These are phyloP conservation scores for Rhincodon typus DNA, from an alignment of 2,797 vertebrate genomes.

Conservation along the genomic window DNA sequence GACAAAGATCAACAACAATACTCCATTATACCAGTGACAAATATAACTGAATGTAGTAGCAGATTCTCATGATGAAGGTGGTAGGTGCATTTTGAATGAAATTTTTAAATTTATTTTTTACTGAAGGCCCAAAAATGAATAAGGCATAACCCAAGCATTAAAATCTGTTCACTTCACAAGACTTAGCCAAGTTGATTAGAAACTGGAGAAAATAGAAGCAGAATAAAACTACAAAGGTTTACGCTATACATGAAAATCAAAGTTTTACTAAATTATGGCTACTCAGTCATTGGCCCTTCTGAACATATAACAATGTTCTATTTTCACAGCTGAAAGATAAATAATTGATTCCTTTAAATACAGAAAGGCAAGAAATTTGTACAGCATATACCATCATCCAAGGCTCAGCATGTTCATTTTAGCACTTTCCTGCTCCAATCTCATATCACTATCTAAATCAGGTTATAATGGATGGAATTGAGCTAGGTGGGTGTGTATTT, in stretches of 20 bases:
- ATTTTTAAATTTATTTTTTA: too few relatives aligned
- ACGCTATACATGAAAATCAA: neutral
- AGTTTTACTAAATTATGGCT: neutral
- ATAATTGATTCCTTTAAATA: neutral
- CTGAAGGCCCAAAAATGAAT: neutral
- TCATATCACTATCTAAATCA: neutral
- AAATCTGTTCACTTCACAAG: neutral
- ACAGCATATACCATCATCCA: neutral
- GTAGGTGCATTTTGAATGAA: too few relatives aligned
- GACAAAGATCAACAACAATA: neutral
- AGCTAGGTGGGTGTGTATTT: neutral
- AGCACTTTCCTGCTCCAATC: neutral
- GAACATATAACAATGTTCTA: neutral
- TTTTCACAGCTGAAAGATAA: neutral
- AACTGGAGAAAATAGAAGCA: neutral
- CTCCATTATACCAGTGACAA: neutral
- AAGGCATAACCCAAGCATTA: neutral
- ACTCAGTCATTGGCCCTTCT: neutral
- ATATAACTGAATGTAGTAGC: neutral
- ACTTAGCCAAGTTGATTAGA: neutral
- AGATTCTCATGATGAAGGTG: too few relatives aligned
- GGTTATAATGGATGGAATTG: neutral
- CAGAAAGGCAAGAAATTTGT: neutral
- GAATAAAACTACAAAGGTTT: neutral
- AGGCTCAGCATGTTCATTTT: neutral